These are phyloP conservation scores for Idris sp. DNA, from an alignment of 1,140 invertebrate genomes.

Conservation along the genomic window DNA sequence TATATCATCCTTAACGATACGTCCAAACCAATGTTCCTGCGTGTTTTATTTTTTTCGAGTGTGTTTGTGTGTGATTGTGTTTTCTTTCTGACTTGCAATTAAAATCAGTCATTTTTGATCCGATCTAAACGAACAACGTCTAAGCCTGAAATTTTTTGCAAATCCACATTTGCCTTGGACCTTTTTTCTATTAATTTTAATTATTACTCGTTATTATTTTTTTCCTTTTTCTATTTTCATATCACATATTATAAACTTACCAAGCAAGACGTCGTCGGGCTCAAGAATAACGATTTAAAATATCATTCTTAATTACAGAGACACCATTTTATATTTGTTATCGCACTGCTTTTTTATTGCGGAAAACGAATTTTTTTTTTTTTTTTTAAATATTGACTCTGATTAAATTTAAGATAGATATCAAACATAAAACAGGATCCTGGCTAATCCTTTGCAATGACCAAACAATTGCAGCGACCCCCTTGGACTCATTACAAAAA, in stretches of 20 bases:
- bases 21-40: constrained; percentile 51
- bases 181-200: too few relatives aligned
- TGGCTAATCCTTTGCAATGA: constrained; percentile 40
- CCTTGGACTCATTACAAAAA: constrained; percentile 44
- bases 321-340: constrained; percentile 60
- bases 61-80: constrained; percentile 41
- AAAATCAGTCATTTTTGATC: constrained; percentile 53
- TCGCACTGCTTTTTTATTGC: constrained; percentile 54
- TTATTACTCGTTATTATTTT: too few relatives aligned
- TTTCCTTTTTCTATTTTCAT: too few relatives aligned
- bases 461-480: constrained; percentile 55
- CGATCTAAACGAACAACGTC: too few relatives aligned
- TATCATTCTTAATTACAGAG: constrained; percentile 55
- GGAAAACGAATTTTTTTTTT: too few relatives aligned
- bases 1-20: constrained; percentile 65
- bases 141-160: too few relatives aligned
- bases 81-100: constrained; percentile 49
- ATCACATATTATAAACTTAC: too few relatives aligned
- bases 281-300: constrained; percentile 43
- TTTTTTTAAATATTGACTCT: constrained; percentile 58
- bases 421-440: constrained; percentile 54
- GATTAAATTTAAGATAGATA: constrained; percentile 50
- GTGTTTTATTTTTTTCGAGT: constrained; percentile 34
- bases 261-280: neutral
- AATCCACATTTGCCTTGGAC: too few relatives aligned